Evolutionary conservation across 2,113 vertebrate genomes (phyloP), one percentile per base, ranked within the genome.

Genomic region (Seriola dumerili): DNA sequence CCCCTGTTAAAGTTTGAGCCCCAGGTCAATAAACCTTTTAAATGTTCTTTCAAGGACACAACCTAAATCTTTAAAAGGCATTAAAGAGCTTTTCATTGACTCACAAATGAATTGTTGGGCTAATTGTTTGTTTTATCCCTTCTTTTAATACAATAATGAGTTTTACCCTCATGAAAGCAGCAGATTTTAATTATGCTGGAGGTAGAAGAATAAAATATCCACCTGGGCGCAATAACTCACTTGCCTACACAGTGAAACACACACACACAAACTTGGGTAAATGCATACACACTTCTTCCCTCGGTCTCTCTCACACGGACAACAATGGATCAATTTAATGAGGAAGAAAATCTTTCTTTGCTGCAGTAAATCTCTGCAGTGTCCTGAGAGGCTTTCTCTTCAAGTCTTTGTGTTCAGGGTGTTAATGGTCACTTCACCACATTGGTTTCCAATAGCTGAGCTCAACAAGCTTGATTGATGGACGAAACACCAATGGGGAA

Each of bases 111-210:
- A 70, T 42, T 67, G 78, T 67, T 34, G 25, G 44, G 17, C 72
- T 80, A 84, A 86, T 75, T 72, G 85, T 83, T 81, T 73, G 50
- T 70, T 77, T 67, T 55, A 36, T 72, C 34, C 38, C n/a, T 2
- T 75, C 63, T 70, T 69, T 46, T 54, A 74, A 62, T 46, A 36
- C 58, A 61, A 34, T 74, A 81, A 78, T 78, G 73, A 44, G 58
- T 75, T 81, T 52, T 36, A 14, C 36, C 50, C 21, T 75, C 25
- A 0, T 46, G 25, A 42, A 85, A 81, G 66, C 72, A 29, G 44
- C 50, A 55, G 54, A 77, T 80, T 87, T 38, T 83, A 85, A 89
- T 89, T 77, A 80, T 25, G 19, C 57, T 42, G 57, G 58, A 70
- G 59, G 73, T 48, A 19, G 58, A 62, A 42, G 59, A 86, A 81